Conservation (phyloP, 1,140 invertebrate species). For the Drosophila prosaltans region DNA sequence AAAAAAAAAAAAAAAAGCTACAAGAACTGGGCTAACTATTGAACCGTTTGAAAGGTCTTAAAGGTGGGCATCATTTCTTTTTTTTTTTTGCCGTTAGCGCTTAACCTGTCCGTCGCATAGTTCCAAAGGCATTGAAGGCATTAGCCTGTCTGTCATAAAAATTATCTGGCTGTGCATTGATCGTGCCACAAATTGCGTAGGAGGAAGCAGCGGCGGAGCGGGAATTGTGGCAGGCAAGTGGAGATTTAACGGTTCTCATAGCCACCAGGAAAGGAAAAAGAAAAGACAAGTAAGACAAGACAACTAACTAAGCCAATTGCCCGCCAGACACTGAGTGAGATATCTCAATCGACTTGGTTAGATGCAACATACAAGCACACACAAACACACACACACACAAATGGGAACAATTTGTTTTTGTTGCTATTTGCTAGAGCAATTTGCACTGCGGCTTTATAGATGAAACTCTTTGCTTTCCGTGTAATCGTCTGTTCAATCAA, state of each 20-base stretch:
- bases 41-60: not conserved
- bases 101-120: slow-evolving; percentile 35
- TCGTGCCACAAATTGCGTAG: slow-evolving; percentile 18
- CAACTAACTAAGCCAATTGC: slow-evolving; percentile 35
- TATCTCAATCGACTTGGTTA: slow-evolving; percentile 68
- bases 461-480: slow-evolving; percentile 45
- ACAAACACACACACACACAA: slow-evolving; percentile 11
- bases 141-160: slow-evolving; percentile 40
- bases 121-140: slow-evolving; percentile 19
- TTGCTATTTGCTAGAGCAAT: slow-evolving; percentile 54
- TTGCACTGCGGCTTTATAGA: slow-evolving; percentile 45
- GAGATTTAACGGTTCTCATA: slow-evolving; percentile 15
- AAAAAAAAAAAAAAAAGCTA: not conserved
- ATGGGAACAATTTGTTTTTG: slow-evolving; percentile 46
- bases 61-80: slow-evolving; percentile 16
- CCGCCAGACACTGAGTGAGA: slow-evolving; percentile 42
- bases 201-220: not conserved
- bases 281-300: slow-evolving; percentile 5
- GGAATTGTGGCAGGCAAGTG: not conserved
- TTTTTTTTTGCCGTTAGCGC: not conserved
- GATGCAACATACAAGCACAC: slow-evolving; percentile 38
- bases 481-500: slow-evolving; percentile 76
- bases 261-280: slow-evolving; percentile 9
- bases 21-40: slow-evolving; percentile 18
- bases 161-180: slow-evolving; percentile 28